Base-by-base conservation (phyloP, 2,888 invertebrate species). In the Chymomyza caudatula region DNA sequence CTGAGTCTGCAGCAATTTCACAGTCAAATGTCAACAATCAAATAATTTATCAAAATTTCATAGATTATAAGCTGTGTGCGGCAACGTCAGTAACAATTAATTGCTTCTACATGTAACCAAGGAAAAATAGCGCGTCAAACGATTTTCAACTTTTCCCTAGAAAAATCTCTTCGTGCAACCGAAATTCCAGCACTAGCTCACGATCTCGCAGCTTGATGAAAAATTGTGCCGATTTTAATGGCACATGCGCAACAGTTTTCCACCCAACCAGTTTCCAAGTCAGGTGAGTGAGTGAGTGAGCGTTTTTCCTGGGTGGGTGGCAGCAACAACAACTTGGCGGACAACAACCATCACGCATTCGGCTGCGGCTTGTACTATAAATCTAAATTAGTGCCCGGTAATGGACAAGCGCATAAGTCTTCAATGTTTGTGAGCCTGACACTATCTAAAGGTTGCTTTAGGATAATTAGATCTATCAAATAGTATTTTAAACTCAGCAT, bases 311-410 rank as follows among this genome's bases (percentile, higher is more conserved):
- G 29, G 29, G 11, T 37, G 29, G 29, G 29, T 47, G 44, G 17
- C 15, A 5, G 37, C 19, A 11, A 42, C 29, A 22, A 11, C 37
- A 11, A 61, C 64, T 62, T 37, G 66, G 68, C 72, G 68, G 81
- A 17, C 22, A 29, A 29, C 44, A 58, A 25, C 68, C 72, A 81
- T 83, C 87, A 87, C 87, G 87, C 87, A 88, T 87, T 77, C 78
- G 75, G 76, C 79, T 77, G 76, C 78, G 74, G 76, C 77, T 79
- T 80, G 66, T 70, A 70, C 65, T 76, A 88, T 87, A 87, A 88
- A 87, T 87, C 87, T 87, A 79, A 87, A 88, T 82, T 88, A 84
- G 83, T 72, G 62, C 64, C 71, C 74, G 73, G 65, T 63, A 69
- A 63, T 65, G 74, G 72, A 69, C 69, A 82, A 72, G 84, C 74